These are phyloP conservation scores for Hydrochoerus hydrochaeris DNA, from an alignment of 2,113 vertebrate genomes.

Conservation along the genomic window DNA sequence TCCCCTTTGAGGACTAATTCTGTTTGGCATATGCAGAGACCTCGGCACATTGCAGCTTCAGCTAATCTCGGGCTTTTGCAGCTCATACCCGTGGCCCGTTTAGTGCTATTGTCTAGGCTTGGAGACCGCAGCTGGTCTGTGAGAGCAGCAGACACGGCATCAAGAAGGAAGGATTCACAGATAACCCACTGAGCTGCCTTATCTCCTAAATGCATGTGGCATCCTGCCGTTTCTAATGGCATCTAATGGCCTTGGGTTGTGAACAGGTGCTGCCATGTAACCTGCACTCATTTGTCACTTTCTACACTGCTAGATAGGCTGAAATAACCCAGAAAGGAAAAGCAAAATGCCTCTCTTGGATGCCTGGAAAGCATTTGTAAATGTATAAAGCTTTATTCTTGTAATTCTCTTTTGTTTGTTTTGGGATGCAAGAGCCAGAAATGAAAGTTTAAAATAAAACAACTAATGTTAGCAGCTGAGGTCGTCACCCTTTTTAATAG, in stretches of 20 bases:
- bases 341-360: constrained; percentile 23
- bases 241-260: constrained; percentile 56
- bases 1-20: not conserved
- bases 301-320: not conserved
- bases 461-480: not conserved
- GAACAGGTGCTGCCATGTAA: constrained; percentile 18
- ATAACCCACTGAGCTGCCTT: constrained; percentile 30
- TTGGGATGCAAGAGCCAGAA: constrained; percentile 6
- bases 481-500: not conserved
- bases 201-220: constrained; percentile 44
- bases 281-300: constrained; percentile 66
- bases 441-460: constrained; percentile 59
- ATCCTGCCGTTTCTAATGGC: constrained; percentile 27
- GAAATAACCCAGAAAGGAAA: constrained; percentile 21
- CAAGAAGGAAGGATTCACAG: constrained; percentile 55
- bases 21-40: not conserved
- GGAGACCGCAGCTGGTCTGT: not conserved
- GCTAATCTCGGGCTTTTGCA: not conserved
- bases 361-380: constrained; percentile 23
- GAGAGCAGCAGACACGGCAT: not conserved
- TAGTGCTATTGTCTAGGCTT: not conserved
- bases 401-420: constrained; percentile 60
- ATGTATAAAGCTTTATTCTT: not conserved
- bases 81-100: not conserved
- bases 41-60: constrained; percentile 27